Evolutionary conservation across 1,140 invertebrate species (phyloP).

Genomic region (Caerostris extrusa): DNA sequence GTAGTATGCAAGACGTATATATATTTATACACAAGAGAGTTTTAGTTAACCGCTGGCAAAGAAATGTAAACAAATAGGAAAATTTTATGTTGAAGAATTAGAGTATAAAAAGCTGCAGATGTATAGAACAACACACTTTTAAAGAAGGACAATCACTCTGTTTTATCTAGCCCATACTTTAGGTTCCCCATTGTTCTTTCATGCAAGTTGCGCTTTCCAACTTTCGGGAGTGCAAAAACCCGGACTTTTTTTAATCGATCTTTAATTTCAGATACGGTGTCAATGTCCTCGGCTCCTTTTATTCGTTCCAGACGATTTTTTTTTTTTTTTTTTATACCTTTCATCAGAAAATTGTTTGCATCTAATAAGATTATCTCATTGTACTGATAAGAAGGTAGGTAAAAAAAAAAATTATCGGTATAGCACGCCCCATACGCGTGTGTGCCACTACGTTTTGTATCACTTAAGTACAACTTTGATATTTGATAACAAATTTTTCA

Average conservation of each 20-base stretch:
- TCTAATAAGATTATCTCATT: background rate
- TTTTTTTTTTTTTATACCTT: constrained; percentile 10
- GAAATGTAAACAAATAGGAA: too few relatives aligned
- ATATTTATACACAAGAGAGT: too few relatives aligned
- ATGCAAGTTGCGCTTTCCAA: background rate
- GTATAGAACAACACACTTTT: too few relatives aligned
- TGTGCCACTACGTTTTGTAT: background rate
- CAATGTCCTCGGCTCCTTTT: constrained; percentile 12
- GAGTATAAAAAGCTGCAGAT: too few relatives aligned
- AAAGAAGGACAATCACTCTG: too few relatives aligned
- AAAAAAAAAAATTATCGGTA: background rate
- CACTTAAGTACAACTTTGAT: background rate
- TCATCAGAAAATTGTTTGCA: background rate
- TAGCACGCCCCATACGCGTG: constrained; percentile 7
- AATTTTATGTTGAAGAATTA: too few relatives aligned
- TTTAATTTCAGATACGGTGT: constrained; percentile 34
- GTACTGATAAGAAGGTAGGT: background rate
- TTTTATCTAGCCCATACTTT: background rate
- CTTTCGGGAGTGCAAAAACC: constrained; percentile 4
- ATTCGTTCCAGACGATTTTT: constrained; percentile 17
- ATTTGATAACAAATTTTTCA: background rate
- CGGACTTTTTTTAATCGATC: constrained; percentile 6
- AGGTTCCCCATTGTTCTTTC: background rate
- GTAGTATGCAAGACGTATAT: too few relatives aligned
- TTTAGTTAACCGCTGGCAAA: too few relatives aligned